Evolutionary conservation across 1,140 invertebrate genomes (phyloP).

Genomic region (Diorhabda carinulata): DNA sequence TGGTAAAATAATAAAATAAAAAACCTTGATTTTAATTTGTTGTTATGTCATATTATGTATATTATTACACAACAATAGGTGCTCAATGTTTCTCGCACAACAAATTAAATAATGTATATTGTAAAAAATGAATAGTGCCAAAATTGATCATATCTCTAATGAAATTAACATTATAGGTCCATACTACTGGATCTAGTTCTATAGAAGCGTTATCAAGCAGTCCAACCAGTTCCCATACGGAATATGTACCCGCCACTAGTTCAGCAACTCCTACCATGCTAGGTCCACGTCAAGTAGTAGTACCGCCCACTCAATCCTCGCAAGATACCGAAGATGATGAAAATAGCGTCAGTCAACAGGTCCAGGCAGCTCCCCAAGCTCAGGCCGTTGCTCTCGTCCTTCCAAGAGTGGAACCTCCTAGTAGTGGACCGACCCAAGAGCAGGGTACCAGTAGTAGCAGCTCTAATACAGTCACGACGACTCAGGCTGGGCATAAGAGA

Average conservation of each 20-base stretch:
- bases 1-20: too few relatives aligned
- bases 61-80: too few relatives aligned
- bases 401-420: constrained; percentile 61
- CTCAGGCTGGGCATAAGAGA: constrained; percentile 57
- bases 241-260: constrained; percentile 68
- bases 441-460: constrained; percentile 40
- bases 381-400: constrained; percentile 71
- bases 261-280: constrained; percentile 51
- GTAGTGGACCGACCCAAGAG: constrained; percentile 39
- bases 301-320: constrained; percentile 46
- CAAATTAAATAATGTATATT: too few relatives aligned
- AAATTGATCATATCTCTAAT: not conserved
- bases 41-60: too few relatives aligned
- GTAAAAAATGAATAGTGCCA: too few relatives aligned
- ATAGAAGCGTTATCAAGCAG: constrained; percentile 56
- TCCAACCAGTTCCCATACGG: constrained; percentile 60
- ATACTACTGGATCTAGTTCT: constrained; percentile 56
- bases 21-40: too few relatives aligned
- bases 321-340: constrained; percentile 45
- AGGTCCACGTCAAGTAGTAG: constrained; percentile 51
- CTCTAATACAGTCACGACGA: constrained; percentile 55
- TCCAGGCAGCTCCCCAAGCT: constrained; percentile 48
- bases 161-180: constrained; percentile 38
- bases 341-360: constrained; percentile 32
- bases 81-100: too few relatives aligned